These are phyloP conservation scores for Geococcyx californianus DNA, from an alignment of 2,113 vertebrate species.

Conservation along the genomic window DNA sequence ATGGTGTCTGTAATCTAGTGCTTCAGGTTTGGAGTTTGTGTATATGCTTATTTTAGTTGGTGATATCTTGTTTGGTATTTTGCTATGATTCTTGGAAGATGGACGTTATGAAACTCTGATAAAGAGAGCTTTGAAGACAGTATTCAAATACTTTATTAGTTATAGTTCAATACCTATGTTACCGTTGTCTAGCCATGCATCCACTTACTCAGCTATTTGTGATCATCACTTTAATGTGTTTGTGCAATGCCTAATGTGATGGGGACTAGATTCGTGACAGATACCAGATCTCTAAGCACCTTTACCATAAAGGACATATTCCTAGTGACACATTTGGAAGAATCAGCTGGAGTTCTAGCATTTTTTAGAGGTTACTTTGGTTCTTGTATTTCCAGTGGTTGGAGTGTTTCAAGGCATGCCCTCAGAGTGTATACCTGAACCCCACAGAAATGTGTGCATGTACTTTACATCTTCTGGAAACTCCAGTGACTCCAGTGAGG, in stretches of 20 bases:
- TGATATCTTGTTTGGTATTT: not conserved
- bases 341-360: not conserved
- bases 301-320: not conserved
- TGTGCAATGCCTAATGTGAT: not conserved
- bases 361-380: not conserved
- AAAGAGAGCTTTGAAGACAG: not conserved
- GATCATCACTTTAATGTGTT: not conserved
- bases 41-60: not conserved
- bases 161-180: not conserved
- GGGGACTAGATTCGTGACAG: not conserved
- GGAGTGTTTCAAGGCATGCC: accelerated
- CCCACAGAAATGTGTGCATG: not conserved
- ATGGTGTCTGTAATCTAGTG: not conserved
- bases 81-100: not conserved
- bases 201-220: not conserved
- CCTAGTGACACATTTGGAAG: not conserved
- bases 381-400: not conserved
- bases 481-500: not conserved
- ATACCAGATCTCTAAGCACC: not conserved
- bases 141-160: not conserved
- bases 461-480: not conserved
- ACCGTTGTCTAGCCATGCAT: not conserved
- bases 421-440: not conserved
- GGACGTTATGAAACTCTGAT: not conserved
- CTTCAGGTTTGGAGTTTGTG: not conserved